Conservation (phyloP, 2,797 vertebrate genomes). For the Cichlasoma orientale region DNA sequence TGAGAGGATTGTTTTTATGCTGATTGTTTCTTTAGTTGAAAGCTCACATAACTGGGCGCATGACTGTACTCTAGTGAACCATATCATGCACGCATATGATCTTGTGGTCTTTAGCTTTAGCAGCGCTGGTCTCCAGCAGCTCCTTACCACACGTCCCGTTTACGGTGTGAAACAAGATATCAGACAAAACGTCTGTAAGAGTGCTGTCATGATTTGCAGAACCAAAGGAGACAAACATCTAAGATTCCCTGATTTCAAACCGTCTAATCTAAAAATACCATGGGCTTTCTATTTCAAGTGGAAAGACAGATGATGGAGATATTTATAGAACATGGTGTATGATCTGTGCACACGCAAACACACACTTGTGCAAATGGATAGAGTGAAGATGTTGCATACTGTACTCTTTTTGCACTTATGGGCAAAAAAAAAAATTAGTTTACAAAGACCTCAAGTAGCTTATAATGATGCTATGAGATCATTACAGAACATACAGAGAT, state of each 20-base stretch:
- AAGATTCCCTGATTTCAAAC: neutral
- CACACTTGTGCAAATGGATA: neutral
- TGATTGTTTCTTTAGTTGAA: no score
- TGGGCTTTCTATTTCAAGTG: neutral
- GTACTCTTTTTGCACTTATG: neutral
- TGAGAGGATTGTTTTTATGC: no score
- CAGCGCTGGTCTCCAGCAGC: neutral
- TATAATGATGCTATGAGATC: neutral
- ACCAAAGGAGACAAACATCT: neutral
- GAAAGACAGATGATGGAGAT: neutral
- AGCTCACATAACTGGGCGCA: neutral
- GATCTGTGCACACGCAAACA: neutral
- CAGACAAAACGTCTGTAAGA: neutral
- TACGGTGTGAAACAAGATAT: neutral
- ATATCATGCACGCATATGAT: neutral
- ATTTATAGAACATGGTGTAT: neutral
- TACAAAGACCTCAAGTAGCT: neutral
- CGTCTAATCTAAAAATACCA: neutral
- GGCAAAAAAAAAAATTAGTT: neutral
- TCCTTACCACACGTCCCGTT: neutral
- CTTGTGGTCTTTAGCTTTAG: neutral
- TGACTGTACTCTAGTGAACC: neutral
- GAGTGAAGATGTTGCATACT: neutral
- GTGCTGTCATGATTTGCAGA: neutral
- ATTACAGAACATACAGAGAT: no score